Base-by-base conservation (phyloP, 2,888 invertebrate species). In the Sminthurinus aureus region DNA sequence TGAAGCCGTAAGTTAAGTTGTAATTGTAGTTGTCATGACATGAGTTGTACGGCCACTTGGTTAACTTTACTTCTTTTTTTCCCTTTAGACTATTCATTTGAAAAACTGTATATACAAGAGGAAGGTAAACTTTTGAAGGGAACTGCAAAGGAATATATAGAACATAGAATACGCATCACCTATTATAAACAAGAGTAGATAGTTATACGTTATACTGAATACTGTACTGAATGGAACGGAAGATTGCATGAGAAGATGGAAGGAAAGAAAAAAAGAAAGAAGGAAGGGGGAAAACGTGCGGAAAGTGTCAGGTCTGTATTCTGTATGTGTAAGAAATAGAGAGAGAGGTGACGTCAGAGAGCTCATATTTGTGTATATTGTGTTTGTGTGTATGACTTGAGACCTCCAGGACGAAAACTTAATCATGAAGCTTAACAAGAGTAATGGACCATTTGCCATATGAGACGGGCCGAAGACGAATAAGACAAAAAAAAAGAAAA, bases 381-480 rank as follows among this genome's bases (percentile, higher is more conserved):
- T 71, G 24, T 71, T 22, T 71, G 81, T 81, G 73, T 73, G 58
- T 18, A 26, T 24, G 69, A 58, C 58, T 58, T 13, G 11, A 73
- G 81, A 81, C 81, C 81, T 81, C 81, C 81, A 58, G 73, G 81
- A 81, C 52, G 81, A 81, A 80, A 81, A 51, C 74, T 81, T 81
- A 81, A 81, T 81, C 81, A 81, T 71, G 80, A 67, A 79, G 67
- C 67, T 67, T 79, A 79, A 66, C 67, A 67, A 79, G 79, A 79
- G 79, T 79, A 79, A 79, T 79, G 67, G 79, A 66, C 67, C 79
- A 66, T 79, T 79, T 79, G 24, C 58, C 79, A 76, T 71, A 52
- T 73, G 81, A 74, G 74, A 74, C 75, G 74, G 74, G 52, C 58
- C 64, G 26, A 67, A 38, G 24, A 38, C 50, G 79, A 79, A 67